phyloP scores from a whole-genome alignment of 2,113 vertebrate species.

The Mastomys coucha region DNA sequence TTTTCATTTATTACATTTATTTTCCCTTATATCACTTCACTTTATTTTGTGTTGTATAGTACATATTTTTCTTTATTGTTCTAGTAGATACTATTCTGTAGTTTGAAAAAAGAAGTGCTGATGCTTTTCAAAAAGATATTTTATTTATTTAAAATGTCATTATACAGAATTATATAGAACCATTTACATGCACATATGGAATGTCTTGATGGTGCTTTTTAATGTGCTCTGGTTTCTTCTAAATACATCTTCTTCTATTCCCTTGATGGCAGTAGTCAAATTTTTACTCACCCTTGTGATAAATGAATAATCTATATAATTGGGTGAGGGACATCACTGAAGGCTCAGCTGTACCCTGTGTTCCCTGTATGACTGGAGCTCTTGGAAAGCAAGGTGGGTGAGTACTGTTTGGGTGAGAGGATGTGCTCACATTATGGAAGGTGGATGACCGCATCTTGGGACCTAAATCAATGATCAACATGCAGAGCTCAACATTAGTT shows the following conservation, averaged over 20 bases:
- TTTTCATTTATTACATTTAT: not conserved
- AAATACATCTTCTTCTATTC: not conserved
- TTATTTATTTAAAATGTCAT: not conserved
- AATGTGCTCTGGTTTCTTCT: not conserved
- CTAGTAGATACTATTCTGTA: not conserved
- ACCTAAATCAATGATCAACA: too few species aligned
- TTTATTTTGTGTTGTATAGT: not conserved
- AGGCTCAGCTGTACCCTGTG: fast-evolving
- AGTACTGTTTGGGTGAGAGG: too few species aligned
- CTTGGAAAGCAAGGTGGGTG: not conserved
- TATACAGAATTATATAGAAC: not conserved
- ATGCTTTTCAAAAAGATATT: not conserved
- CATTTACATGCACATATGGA: not conserved
- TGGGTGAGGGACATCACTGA: fast-evolving
- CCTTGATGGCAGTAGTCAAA: not conserved
- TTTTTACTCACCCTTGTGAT: fast-evolving
- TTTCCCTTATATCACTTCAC: not conserved
- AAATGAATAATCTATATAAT: fast-evolving
- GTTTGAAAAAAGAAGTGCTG: not conserved
- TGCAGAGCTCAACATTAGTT: not conserved
- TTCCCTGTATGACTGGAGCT: too few species aligned
- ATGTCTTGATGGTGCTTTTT: not conserved
- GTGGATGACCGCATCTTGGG: not conserved
- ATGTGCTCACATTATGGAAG: not conserved
- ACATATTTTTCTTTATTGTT: not conserved